Evolutionary conservation across 2,113 vertebrate genomes (phyloP), one percentile per base, ranked within the genome.

Genomic region (Sorex fumeus): DNA sequence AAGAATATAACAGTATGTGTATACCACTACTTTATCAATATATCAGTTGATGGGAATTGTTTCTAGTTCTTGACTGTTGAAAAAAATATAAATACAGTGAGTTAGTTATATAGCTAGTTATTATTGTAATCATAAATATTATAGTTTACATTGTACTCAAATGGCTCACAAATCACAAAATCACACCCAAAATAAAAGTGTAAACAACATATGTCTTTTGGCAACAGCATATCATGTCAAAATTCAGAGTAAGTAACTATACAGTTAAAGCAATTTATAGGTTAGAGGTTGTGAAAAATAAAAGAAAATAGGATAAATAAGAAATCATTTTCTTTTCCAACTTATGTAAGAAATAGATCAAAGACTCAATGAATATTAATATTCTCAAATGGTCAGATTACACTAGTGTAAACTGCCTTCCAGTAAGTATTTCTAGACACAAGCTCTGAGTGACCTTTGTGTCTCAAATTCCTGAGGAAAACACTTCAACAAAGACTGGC

Each of bases 381-480:
- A 67, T 81, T 40, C 45, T 67, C 9, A 7, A 43, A 25, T 10
- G 9, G 36, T 23, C 5, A 64, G 15, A 64, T 64, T 62, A 40
- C 15, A n/a, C 7, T 34, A 45, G 57, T 50, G 47, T 4, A 36
- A 76, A 69, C 13, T 85, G 12, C 32, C 30, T 86, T 80, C 57
- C 19, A 75, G 6, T 34, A 79, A 36, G 4, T 30, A 45, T 90
- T 85, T 81, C 47, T 86, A 36, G 32, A n/a, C 27, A 57, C 6
- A 72, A 72, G 12, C 28, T 79, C 40, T 86, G 32, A 30, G 50
- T 66, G 32, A 87, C 8, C 1, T 89, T n/a, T 19, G 28, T n/a
- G 50, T 67, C 57, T 90, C 16, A 86, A 28, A 69, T 86, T 85
- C 45, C 74, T 72, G 16, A 79, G 40, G 27, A 67, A 74, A 47